Conservation (phyloP, 2,888 invertebrate species). For the Caenorhabditis doughertyi region DNA sequence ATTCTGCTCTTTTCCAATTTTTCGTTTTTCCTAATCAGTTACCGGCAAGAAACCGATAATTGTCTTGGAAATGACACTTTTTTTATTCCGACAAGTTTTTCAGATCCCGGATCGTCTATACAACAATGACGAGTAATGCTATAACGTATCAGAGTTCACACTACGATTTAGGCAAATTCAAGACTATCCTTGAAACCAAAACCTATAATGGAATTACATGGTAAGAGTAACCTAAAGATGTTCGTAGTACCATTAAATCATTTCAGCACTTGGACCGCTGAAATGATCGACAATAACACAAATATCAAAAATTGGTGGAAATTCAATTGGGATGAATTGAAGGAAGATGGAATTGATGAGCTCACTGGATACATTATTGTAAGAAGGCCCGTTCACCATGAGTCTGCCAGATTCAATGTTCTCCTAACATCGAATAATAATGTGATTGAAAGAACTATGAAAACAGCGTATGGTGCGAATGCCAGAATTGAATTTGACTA, state of each 20-base stretch:
- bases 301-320: background rate
- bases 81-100: background rate
- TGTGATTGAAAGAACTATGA: background rate
- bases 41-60: too few species aligned
- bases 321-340: conserved; percentile 6
- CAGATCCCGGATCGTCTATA: background rate
- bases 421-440: background rate
- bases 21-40: background rate
- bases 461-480: background rate
- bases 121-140: background rate
- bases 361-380: background rate
- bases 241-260: background rate
- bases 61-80: background rate
- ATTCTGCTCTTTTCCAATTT: background rate
- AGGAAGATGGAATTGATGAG: background rate
- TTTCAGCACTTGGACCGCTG: background rate
- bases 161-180: background rate
- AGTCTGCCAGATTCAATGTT: too few species aligned
- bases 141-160: background rate
- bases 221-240: too few species aligned
- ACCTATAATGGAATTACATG: background rate
- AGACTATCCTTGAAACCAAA: background rate
- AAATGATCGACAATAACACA: background rate
- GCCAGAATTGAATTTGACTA: too few species aligned
- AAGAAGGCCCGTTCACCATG: background rate